Percentiles rank a stretch among this genome's conserved stretches.
Evolutionary conservation across 2,113 vertebrate species (phyloP).

Genomic region (Poeciliopsis occidentalis): DNA sequence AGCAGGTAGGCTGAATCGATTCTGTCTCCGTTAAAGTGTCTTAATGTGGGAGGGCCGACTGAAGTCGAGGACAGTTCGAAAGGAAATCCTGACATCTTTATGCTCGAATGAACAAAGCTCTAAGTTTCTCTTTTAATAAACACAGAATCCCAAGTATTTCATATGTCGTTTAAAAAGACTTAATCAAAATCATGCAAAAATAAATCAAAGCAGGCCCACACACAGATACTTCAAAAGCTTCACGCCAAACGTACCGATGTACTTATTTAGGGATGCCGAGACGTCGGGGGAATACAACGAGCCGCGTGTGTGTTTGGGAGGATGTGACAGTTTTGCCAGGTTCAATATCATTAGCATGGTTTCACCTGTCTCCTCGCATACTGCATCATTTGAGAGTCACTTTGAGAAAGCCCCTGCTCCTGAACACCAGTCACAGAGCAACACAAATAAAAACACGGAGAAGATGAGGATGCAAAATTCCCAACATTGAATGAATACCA

Average conservation of each 20-base stretch:
- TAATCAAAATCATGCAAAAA: neutral
- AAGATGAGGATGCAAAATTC: neutral
- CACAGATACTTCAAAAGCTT: constrained; percentile 7
- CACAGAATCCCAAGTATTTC: neutral
- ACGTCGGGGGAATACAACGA: constrained; percentile 45
- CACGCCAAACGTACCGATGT: constrained; percentile 16
- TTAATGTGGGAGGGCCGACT: neutral
- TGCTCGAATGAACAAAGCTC: neutral
- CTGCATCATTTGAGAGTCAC: constrained; percentile 37
- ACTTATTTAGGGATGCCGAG: constrained; percentile 41
- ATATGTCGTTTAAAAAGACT: neutral
- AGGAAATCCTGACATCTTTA: neutral
- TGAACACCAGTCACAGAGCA: constrained; percentile 14
- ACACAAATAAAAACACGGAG: neutral
- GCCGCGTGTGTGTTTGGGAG: constrained; percentile 28
- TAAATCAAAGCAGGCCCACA: constrained; percentile 7
- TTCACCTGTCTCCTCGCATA: constrained; percentile 54
- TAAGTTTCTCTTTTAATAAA: neutral
- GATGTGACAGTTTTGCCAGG: constrained; percentile 55
- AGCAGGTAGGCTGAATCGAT: neutral
- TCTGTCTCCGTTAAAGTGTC: neutral
- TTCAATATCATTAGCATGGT: constrained; percentile 63
- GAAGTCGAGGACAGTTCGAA: neutral
- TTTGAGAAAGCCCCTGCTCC: constrained; percentile 40
- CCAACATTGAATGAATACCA: neutral